Base-by-base conservation (phyloP, 2,888 invertebrate genomes). In the Leptopilina myrica region DNA sequence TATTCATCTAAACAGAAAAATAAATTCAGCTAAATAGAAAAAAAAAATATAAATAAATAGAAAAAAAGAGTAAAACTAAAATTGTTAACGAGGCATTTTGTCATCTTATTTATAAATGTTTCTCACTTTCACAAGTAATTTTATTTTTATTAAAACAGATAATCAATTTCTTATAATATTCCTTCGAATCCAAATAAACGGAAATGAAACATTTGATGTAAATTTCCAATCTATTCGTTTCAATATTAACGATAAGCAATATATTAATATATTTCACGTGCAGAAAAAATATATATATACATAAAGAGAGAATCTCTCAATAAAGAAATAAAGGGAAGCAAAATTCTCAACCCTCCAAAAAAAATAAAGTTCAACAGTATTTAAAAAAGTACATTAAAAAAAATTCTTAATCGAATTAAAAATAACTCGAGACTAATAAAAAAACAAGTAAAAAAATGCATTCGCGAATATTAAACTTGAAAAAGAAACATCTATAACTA, bases 401-500 rank as follows among this genome's bases (percentile, higher is more conserved):
- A 59, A 62, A 62, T 9, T 62, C 62, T 43, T 43, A 62, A 62
- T 62, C 20, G 7, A 62, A 62, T 15, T n/a, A 59, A 59, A 12
- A 56, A 14, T 56, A 12, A 56, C 11, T 14, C 14, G 5, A n/a
- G n/a, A n/a, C n/a, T 15, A 59, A 59, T 59, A 14, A 59, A 59
- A 59, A 5, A 59, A 15, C 14, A 59, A 56, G 12, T 56, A n/a
- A 9, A 62, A 62, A 62, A 20, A 62, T 20, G 43, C 43, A 43
- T 43, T 43, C 43, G 43, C 43, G 43, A 20, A 43, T 43, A 43
- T 43, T 43, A 43, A 43, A 43, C 43, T 1, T 62, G 59, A 59
- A 69, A 69, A 77, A 65, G 53, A 66, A 56, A 67, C 59, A 56
- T 20, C 40, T 43, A 77, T 49, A 66, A 77, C 64, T 66, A 77